A percentile compares a stretch with the other conserved stretches of the same genome.
phyloP scores from a whole-genome alignment of 2,113 vertebrate species.

The Trematocara stigmaticum region DNA sequence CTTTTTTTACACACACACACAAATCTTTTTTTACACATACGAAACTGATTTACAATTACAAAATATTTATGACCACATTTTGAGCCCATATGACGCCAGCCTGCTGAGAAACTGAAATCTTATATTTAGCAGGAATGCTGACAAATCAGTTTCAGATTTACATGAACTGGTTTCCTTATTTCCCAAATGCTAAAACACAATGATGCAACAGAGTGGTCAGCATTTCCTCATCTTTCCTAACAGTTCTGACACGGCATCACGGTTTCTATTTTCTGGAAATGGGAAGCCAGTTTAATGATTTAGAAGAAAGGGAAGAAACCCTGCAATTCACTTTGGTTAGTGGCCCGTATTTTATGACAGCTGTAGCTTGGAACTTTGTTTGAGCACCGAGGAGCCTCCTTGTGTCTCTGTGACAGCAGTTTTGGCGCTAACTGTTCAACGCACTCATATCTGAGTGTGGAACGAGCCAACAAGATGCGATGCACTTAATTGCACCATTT shows the following conservation, averaged over 20 bases:
- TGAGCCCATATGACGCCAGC: neutral
- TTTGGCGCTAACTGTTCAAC: neutral
- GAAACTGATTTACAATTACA: too few species aligned
- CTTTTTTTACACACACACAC: too few species aligned
- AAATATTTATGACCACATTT: too few species aligned
- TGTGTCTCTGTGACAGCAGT: conserved; percentile 15
- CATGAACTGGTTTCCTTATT: neutral
- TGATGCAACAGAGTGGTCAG: neutral
- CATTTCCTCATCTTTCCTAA: neutral
- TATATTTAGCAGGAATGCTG: neutral
- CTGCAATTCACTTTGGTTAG: neutral
- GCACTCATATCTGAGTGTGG: neutral
- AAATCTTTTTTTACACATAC: too few species aligned
- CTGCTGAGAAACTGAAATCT: neutral
- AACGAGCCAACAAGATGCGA: neutral
- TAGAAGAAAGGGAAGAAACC: neutral
- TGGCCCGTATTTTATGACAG: neutral
- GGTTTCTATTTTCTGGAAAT: neutral
- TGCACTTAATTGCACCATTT: neutral
- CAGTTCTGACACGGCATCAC: accelerated
- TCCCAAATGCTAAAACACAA: neutral
- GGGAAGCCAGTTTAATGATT: neutral
- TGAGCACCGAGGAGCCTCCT: neutral
- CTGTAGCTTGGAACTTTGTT: neutral
- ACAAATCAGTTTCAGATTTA: accelerated